These are phyloP conservation scores for Cottoperca gobio DNA, from an alignment of 2,797 vertebrate species.

Conservation along the genomic window DNA sequence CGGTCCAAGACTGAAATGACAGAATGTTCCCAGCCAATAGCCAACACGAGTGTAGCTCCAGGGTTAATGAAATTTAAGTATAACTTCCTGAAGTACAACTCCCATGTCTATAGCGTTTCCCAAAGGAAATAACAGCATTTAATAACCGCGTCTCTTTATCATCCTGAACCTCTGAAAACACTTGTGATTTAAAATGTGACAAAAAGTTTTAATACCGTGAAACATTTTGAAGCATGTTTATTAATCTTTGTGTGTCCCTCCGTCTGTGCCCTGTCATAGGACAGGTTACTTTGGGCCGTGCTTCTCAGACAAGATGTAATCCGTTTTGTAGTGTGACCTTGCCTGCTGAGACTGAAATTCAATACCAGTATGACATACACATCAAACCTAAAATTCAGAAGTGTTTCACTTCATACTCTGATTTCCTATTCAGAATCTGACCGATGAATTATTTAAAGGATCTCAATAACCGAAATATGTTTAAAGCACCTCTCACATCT, in stretches of 20 bases:
- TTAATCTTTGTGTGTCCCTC: constrained; percentile 7
- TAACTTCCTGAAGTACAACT: constrained; percentile 11
- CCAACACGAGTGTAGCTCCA: constrained; percentile 3
- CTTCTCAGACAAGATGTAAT: constrained; percentile 41
- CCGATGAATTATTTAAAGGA: background rate
- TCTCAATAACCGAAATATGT: background rate
- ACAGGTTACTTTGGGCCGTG: constrained; percentile 1
- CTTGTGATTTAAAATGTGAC: background rate
- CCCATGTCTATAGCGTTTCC: background rate
- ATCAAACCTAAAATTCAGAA: constrained; percentile 14
- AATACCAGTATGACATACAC: constrained; percentile 11
- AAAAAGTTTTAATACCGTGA: background rate
- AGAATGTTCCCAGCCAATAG: constrained; percentile 20
- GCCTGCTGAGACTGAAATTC: constrained; percentile 23
- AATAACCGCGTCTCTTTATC: background rate
- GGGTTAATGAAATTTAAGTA: constrained; percentile 3
- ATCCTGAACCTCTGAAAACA: background rate
- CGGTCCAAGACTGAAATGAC: constrained; percentile 5
- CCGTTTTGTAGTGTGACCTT: constrained; percentile 30
- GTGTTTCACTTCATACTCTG: background rate
- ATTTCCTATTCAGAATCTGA: background rate
- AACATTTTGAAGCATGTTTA: background rate
- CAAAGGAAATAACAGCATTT: background rate
- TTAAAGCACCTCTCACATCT: background rate
- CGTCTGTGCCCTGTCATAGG: background rate